Evolutionary conservation across 2,113 vertebrate genomes (phyloP).

Genomic region (Cinclus mexicanus): DNA sequence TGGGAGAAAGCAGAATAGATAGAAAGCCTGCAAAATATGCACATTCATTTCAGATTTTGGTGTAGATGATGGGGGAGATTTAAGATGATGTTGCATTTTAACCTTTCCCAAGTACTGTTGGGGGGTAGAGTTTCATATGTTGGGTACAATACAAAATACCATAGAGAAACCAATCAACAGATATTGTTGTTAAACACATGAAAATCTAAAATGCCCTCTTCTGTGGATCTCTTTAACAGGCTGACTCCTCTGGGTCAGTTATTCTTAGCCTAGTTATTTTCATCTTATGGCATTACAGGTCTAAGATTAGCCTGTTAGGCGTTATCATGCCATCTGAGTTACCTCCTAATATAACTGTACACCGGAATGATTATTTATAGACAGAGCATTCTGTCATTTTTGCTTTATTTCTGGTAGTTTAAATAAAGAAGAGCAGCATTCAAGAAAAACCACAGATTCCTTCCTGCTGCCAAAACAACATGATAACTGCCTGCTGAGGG

Average conservation of each 20-base stretch:
- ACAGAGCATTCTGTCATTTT: conserved; percentile 86
- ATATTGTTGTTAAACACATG: conserved; percentile 51
- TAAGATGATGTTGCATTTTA: background rate
- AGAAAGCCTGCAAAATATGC: background rate
- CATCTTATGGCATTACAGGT: conserved; percentile 94
- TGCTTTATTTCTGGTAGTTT: conserved; percentile 86
- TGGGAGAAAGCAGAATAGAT: background rate
- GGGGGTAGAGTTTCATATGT: background rate
- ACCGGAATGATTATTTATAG: conserved; percentile 95
- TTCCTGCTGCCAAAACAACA: conserved; percentile 82
- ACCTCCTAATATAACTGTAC: conserved; percentile 92
- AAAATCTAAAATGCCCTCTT: conserved; percentile 57
- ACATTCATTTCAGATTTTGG: background rate
- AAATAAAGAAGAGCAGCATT: conserved; percentile 81
- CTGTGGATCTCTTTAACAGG: conserved; percentile 75
- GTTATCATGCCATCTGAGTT: conserved; percentile 95
- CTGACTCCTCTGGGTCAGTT: conserved; percentile 97
- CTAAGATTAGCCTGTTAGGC: conserved; percentile 97
- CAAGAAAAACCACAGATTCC: conserved; percentile 82
- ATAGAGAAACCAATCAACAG: background rate
- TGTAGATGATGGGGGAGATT: background rate
- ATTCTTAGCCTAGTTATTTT: conserved; percentile 99
- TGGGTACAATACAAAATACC: background rate
- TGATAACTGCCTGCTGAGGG: conserved; percentile 76
- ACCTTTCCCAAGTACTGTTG: background rate